phyloP scores from a whole-genome alignment of 2,888 invertebrate species.

The Danaus chrysippus region DNA sequence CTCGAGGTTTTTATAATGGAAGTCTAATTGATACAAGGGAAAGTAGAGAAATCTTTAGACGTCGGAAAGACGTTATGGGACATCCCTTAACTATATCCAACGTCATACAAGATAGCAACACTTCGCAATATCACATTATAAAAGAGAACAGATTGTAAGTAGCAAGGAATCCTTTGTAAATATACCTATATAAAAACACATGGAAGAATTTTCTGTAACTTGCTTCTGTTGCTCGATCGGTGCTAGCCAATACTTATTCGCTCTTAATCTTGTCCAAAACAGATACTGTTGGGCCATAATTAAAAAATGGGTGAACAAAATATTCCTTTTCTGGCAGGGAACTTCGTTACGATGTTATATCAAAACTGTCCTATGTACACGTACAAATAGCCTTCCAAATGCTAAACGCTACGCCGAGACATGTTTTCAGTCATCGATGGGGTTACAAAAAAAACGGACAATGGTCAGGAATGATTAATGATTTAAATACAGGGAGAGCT shows the following conservation, averaged over 20 bases:
- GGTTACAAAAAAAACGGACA: constrained; percentile 55
- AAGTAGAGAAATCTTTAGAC: constrained; percentile 47
- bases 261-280: no score
- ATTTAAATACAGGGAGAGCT: constrained; percentile 49
- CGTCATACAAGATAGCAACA: constrained; percentile 61
- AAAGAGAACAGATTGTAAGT: constrained; percentile 56
- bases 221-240: no score
- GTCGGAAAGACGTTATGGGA: constrained; percentile 54
- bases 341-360: constrained; percentile 47
- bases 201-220: no score
- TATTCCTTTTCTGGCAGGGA: constrained; percentile 39
- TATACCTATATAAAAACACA: not conserved
- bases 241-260: no score
- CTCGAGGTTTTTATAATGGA: constrained; percentile 51
- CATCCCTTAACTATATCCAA: constrained; percentile 58
- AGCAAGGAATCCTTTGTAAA: not conserved
- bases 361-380: constrained; percentile 55
- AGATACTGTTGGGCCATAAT: no score
- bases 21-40: constrained; percentile 45
- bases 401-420: constrained; percentile 57
- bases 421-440: constrained; percentile 55
- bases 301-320: not conserved
- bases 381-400: constrained; percentile 51
- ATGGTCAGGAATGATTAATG: constrained; percentile 63
- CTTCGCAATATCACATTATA: constrained; percentile 48